Evolutionary conservation across 1,140 invertebrate species (phyloP), one percentile per base, ranked within the genome.

Genomic region (Drosophila neocordata): DNA sequence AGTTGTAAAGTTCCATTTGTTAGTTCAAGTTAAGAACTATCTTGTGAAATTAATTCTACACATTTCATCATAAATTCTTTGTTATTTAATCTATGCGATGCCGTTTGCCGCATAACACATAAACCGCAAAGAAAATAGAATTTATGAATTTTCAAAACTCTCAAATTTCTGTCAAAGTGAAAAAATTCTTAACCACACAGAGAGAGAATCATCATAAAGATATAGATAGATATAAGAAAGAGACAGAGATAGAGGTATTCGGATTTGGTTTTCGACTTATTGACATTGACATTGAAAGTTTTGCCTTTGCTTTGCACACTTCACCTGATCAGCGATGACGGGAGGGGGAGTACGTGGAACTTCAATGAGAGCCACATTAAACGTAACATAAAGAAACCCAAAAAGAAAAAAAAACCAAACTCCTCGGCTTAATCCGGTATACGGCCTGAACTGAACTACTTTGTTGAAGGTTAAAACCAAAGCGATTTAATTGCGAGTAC

Each of bases 241-340:
- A 37, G 24, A 37, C 8, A 44, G 41, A 52, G 58, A 18, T n/a
- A n/a, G n/a, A 44, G 18, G 73, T 38, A 52, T 61, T 60, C 41
- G 56, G 63, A 27, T 58, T 63, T 73, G 34, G 66, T 55, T 62
- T 58, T 62, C 15, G 65, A 69, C 44, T 64, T 66, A 85, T 88
- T 88, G 84, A 83, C 83, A 88, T 88, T 88, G 83, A 88, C 83
- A 88, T 88, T 88, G 83, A 83, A 88, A 88, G 83, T 81, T 75
- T 78, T 52, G 63, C 63, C 58, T 27, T 51, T 44, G 68, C 57
- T 41, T 44, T 57, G 51, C 57, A 63, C 58, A 61, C 55, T 65
- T 37, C 35, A 27, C 22, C 44, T 56, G 63, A 53, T 55, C 37
- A 31, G 31, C 44, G 22, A 38, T 20, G 44, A 11, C 27, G 27